Evolutionary conservation across 2,888 invertebrate species (phyloP), one percentile per base, ranked within the genome.

Genomic region (Vanessa cardui): DNA sequence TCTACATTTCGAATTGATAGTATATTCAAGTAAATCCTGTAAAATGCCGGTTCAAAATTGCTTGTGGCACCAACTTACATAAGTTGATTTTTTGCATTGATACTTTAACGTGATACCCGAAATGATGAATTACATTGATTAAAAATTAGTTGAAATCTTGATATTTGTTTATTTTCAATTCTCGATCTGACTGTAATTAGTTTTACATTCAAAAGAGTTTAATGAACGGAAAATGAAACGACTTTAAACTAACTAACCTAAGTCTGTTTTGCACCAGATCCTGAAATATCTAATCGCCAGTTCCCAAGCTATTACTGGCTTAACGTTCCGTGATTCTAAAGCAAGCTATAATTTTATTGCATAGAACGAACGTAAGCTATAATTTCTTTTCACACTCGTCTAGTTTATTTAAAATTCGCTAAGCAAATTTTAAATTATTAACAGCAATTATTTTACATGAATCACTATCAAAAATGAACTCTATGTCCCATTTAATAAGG

Each of bases 341-440:
- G 58, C 50, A 50, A 66, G 66, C 20, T 56, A 52, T 61, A 61
- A 66, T 61, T 61, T 66, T 46, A 60, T 26, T 44, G 33, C 60
- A 18, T 47, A 54, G 66, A 46, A 66, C 56, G 56, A 50, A 18
- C 54, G 39, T 16, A 65, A 21, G 31, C 68, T 68, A 60, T 68
- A 64, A 64, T 68, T 68, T 67, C 33, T 45, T 58, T 67, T 39
- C 58, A n/a, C 61, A 66, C 47, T 61, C 33, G n/a, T 56, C 58
- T 21, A 50, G 44, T 45, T 58, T 63, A 67, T 59, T 26, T 44
- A 45, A 65, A 65, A 65, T 60, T 65, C 46, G 31, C 60, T 52
- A 46, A 52, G 59, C 45, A 47, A 45, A 52, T 18, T 26, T 26
- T 21, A 33, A 58, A 20, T 46, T 62, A 59, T 52, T 15, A n/a